Conservation (phyloP, 2,113 vertebrate genomes). For the Cololabis saira region DNA sequence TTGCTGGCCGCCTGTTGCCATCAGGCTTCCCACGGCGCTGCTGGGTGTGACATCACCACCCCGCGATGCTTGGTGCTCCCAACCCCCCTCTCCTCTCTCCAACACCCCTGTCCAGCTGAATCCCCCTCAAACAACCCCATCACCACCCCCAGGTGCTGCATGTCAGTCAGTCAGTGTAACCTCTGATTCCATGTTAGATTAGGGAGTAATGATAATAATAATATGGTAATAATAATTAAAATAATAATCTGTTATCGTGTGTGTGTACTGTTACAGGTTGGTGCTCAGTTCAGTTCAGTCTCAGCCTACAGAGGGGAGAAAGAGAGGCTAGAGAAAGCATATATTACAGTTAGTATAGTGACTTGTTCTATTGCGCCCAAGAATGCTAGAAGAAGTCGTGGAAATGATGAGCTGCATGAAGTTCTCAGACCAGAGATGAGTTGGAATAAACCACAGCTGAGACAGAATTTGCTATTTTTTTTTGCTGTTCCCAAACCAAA, state of each 20-base stretch:
- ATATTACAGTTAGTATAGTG: slow-evolving; percentile 80
- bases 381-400: slow-evolving; percentile 57
- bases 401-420: slow-evolving; percentile 20
- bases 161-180: slow-evolving; percentile 80
- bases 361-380: slow-evolving; percentile 74
- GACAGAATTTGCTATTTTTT: too few species aligned
- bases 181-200: slow-evolving; percentile 79
- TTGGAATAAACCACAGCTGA: slow-evolving; percentile 22
- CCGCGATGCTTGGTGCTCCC: slow-evolving; percentile 64
- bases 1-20: slow-evolving; percentile 56
- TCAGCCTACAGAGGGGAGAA: slow-evolving; percentile 69
- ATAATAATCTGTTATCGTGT: slow-evolving; percentile 80
- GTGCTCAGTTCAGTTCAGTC: slow-evolving; percentile 78
- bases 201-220: slow-evolving; percentile 78
- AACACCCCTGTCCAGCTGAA: not conserved
- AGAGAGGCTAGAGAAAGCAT: slow-evolving; percentile 70
- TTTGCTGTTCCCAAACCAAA: too few species aligned
- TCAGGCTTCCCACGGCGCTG: slow-evolving; percentile 53
- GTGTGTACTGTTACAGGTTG: slow-evolving; percentile 77
- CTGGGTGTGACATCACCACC: slow-evolving; percentile 62
- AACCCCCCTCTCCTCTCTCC: not conserved
- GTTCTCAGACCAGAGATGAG: slow-evolving; percentile 45
- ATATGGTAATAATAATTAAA: slow-evolving; percentile 79
- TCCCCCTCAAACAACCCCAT: slow-evolving; percentile 1
- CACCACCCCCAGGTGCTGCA: slow-evolving; percentile 73